Base-by-base conservation (phyloP, 1,140 invertebrate genomes). In the Pseudomyrmex flavicornis region DNA sequence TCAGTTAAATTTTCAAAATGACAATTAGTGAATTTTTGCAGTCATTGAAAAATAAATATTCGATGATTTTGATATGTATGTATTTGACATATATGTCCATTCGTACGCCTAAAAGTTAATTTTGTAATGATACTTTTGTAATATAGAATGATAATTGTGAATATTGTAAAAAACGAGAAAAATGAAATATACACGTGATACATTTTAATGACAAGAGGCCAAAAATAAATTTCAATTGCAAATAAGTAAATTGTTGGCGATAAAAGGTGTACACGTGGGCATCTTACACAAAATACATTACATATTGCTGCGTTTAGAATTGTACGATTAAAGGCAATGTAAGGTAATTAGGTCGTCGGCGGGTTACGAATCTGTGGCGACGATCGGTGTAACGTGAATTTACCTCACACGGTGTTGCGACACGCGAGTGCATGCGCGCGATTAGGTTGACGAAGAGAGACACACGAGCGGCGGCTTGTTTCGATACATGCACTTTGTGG, bases 271-370 rank as follows among this genome's bases (percentile, higher is more conserved):
- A 35, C 35, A 5, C 35, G 35, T 35, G 35, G 35, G 5, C 35
- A 7, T 35, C 4, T 35, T 35, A 35, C 35, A 26, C 8, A 5
- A 26, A 44, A 59, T 58, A 58, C 35, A 13, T 8, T 26, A 54
- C 4, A 22, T 52, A 20, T 26, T 35, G 35, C 35, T 35, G 35
- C 35, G 35, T 35, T 84, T 50, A 74, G 46, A 69, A 66, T 65
- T 59, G 74, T 50, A 9, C 83, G 62, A 82, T 75, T 75, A 88
- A 84, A 87, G 63, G 85, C 69, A 59, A 59, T 20, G 44, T 79
- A 70, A 87, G 74, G 82, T 85, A 91, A 91, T 91, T 90, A 79
- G 90, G 90, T 91, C 91, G 88, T 70, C 69, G 7, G 85, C 63
- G 26, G 87, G 85, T 87, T 89, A 82, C 79, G 85, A 90, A 91